Evolutionary conservation across 1,140 invertebrate genomes (phyloP), one percentile per base, ranked within the genome.

Genomic region (Drosophila repleta): DNA sequence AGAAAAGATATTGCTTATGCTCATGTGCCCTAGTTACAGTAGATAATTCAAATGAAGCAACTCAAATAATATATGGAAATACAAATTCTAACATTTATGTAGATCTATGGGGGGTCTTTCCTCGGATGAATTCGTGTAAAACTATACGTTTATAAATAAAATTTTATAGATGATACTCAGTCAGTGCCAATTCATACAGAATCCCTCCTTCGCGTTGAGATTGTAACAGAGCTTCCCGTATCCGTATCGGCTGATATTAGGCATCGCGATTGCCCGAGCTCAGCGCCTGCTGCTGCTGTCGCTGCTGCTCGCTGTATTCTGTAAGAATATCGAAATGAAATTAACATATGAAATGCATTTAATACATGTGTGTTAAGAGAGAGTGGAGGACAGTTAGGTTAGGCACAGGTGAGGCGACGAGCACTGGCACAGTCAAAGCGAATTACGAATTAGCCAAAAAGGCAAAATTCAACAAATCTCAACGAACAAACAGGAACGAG

Each of bases 131-230:
- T 29, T 29, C 29, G 7, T 29, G 6, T 29, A 29, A 29, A 10
- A 29, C 29, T n/a, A 8, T 29, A 8, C 56, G 52, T 74, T 51
- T 55, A 76, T 78, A 57, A 49, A 71, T 79, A 35, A 74, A 74
- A 66, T 15, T 37, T 88, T 88, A 88, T 56, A 88, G 79, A 88
- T 88, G 83, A 76, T 88, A 83, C 67, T 88, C 83, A 88, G 83
- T 88, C 83, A 79, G 73, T 76, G 71, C 63, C 56, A 74, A 51
- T 65, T 83, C 79, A 60, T 37, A 66, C 75, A 66, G 66, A 48
- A 62, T 39, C 18, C 56, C 52, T 37, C 56, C 52, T 37, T 71
- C 58, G 56, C 70, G 68, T 37, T 72, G 73, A 51, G 76, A 64
- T 60, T 64, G 65, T 64, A 67, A 62, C 51, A 74, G 58, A 69